Base-by-base conservation (phyloP, 2,888 invertebrate species). In the Chrysopilus asiliformis region DNA sequence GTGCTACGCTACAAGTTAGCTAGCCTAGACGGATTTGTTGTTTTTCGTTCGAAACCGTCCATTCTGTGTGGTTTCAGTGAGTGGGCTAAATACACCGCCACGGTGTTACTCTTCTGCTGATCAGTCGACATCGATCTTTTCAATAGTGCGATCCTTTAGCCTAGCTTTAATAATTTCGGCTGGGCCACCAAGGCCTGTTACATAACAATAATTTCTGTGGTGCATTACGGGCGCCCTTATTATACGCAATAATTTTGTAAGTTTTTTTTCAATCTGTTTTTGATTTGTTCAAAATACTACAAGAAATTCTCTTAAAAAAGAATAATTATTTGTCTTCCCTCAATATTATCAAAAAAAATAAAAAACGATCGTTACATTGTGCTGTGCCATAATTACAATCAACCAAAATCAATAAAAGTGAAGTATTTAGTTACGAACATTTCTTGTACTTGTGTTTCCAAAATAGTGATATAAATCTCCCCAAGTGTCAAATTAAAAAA, bases 81-180 rank as follows among this genome's bases (percentile, higher is more conserved):
- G 56, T 60, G 41, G 41, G 38, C 39, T 37, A 39, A 39, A 42
- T 39, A 39, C 42, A 39, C 39, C 35, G 35, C 34, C 39, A 39
- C 36, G 48, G 56, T 53, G 53, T 52, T 55, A 43, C 57, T 58
- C 58, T 59, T 58, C 57, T 56, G 55, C 55, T 57, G 55, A 58
- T 61, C 61, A 61, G 61, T 61, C 58, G 61, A 59, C 60, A 59
- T 59, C 60, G 59, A 60, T 58, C 61, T 60, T 58, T 60, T 58
- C 60, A 60, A 60, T 58, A 60, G 60, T 58, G 58, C 60, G 58
- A 60, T 60, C 60, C 59, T 58, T 39, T 58, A 54, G 53, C 46
- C 43, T 47, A 48, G 47, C 46, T 44, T 46, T 44, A 34, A 36
- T 30, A 39, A 36, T 16, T 38, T 42, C 43, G 42, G 43, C 46